A percentile compares a stretch with the other conserved stretches of the same genome.
Evolutionary conservation across 2,113 vertebrate species (phyloP).

Genomic region (Choloepus hoffmanni): DNA sequence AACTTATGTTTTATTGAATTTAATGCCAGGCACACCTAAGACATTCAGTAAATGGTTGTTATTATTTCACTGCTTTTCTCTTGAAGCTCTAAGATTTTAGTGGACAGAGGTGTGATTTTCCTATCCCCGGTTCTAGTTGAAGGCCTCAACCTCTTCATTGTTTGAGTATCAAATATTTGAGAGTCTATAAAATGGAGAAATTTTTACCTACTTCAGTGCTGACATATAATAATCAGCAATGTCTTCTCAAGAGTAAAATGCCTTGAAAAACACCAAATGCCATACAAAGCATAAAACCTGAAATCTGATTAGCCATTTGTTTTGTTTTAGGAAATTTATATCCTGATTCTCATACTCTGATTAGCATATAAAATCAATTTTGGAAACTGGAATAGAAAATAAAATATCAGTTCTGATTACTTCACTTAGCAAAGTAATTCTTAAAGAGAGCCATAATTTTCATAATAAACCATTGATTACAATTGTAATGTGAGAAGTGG

Average conservation of each 20-base stretch:
- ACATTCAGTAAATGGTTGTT: not conserved
- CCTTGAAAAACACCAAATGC: conserved; percentile 75
- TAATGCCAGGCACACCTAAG: not conserved
- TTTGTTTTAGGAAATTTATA: conserved; percentile 82
- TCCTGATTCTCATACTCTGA: conserved; percentile 73
- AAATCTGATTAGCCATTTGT: conserved; percentile 79
- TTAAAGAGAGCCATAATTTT: conserved; percentile 75
- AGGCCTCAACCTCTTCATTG: not conserved
- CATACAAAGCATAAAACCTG: conserved; percentile 35
- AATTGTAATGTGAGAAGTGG: conserved; percentile 62
- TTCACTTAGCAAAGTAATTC: conserved; percentile 76
- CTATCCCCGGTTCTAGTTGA: not conserved
- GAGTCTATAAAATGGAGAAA: conserved; percentile 11
- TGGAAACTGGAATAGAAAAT: conserved; percentile 69
- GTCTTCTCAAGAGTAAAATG: conserved; percentile 58
- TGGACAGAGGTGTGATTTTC: not conserved
- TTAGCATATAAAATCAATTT: conserved; percentile 73
- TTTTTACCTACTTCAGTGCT: not conserved
- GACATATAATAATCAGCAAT: not conserved
- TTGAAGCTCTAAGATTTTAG: conserved; percentile 29
- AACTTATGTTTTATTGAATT: not conserved
- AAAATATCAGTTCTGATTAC: conserved; percentile 80
- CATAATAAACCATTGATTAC: conserved; percentile 66
- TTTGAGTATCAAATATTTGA: not conserved
- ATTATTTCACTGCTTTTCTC: not conserved